A percentile compares a stretch with the other conserved stretches of the same genome.
Evolutionary conservation across 2,888 invertebrate species (phyloP).

Genomic region (Euclidia mi): DNA sequence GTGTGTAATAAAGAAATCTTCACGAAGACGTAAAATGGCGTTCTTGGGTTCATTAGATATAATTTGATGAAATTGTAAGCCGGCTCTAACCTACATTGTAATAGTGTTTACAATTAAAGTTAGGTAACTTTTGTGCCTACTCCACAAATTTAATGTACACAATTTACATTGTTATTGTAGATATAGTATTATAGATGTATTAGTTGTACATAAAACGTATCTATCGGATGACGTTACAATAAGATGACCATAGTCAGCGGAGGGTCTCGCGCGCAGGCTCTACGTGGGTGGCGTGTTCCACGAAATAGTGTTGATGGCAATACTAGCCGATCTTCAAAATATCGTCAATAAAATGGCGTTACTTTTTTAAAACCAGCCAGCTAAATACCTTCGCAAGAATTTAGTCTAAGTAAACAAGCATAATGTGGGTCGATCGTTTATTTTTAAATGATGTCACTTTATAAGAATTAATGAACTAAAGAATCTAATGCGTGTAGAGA

Average conservation of each 20-base stretch:
- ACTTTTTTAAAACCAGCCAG: background rate
- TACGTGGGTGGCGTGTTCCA: slow-evolving; percentile 86
- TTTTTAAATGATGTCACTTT: no score
- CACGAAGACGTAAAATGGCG: slow-evolving; percentile 61
- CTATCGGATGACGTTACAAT: slow-evolving; percentile 64
- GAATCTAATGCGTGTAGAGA: no score
- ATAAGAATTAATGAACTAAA: no score
- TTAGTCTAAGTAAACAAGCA: background rate
- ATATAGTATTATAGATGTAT: slow-evolving; percentile 6
- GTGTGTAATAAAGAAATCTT: slow-evolving; percentile 78
- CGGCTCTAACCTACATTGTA: slow-evolving; percentile 10
- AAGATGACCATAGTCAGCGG: slow-evolving; percentile 63
- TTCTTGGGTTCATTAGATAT: slow-evolving; percentile 44
- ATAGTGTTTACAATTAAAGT: background rate
- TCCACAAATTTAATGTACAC: background rate
- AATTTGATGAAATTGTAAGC: slow-evolving; percentile 33
- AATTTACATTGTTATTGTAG: no score
- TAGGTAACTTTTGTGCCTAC: background rate
- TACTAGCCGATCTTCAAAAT: slow-evolving; percentile 62
- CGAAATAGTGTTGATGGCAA: slow-evolving; percentile 77
- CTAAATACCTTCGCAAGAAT: background rate
- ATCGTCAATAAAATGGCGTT: slow-evolving; percentile 68
- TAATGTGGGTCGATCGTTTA: no score
- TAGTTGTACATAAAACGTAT: slow-evolving; percentile 30
- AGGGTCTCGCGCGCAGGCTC: slow-evolving; percentile 66